Evolutionary conservation across 2,113 vertebrate genomes (phyloP).

Genomic region (Catharus minimus): DNA sequence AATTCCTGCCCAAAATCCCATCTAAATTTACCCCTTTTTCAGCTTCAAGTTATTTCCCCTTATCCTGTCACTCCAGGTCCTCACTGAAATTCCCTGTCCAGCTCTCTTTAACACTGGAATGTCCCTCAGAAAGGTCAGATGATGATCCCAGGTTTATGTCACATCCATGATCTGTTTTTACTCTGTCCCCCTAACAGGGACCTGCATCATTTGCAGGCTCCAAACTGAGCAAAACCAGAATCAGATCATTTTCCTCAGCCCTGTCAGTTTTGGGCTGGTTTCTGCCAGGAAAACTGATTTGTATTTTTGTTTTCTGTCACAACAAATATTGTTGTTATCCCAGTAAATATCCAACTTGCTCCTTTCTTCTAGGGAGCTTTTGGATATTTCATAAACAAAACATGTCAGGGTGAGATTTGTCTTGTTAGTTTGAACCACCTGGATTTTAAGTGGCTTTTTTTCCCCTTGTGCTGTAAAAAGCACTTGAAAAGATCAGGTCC

Average conservation of each 20-base stretch:
- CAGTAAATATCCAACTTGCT: not conserved
- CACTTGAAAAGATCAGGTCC: not conserved
- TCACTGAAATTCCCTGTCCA: not conserved
- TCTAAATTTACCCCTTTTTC: fast-evolving
- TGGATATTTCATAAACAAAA: conserved; percentile 7
- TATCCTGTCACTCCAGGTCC: not conserved
- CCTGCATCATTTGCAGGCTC: not conserved
- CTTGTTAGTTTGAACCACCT: not conserved
- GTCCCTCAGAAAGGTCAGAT: not conserved
- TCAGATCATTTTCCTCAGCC: not conserved
- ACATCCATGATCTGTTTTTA: not conserved
- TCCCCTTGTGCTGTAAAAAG: not conserved
- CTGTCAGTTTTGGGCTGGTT: not conserved
- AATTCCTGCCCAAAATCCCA: not conserved
- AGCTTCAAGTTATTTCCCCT: not conserved
- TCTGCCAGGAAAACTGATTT: not conserved
- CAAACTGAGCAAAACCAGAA: not conserved
- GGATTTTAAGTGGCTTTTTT: not conserved
- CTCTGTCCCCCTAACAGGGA: not conserved
- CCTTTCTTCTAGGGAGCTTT: not conserved
- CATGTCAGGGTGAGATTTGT: not conserved
- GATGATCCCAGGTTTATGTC: not conserved
- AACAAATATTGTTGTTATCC: not conserved
- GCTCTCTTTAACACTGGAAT: not conserved
- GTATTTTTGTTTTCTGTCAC: not conserved